These are phyloP conservation scores for Toxotes lorentzi DNA, from an alignment of 2,797 vertebrate genomes.

Conservation along the genomic window DNA sequence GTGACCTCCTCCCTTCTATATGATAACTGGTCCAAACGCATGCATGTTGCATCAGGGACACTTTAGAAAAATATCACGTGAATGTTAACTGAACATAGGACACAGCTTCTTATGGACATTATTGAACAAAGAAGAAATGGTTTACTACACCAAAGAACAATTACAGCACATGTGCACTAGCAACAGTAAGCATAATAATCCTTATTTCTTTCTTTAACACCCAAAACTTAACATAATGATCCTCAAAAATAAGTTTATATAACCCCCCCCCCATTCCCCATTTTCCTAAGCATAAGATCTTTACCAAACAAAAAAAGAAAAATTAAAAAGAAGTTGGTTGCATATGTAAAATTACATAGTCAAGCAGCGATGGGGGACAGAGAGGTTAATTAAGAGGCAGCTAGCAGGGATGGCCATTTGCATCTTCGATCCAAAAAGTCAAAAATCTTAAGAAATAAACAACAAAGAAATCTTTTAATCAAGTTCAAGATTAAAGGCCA, in stretches of 20 bases:
- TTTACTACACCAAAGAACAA: constrained; percentile 91
- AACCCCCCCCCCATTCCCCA: not conserved
- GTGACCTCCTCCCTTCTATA: not conserved
- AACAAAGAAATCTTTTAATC: not conserved
- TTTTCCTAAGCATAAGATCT: constrained; percentile 25
- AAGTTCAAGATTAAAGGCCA: not conserved
- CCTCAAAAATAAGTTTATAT: constrained; percentile 87
- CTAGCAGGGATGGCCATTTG: constrained; percentile 15
- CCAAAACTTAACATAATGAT: constrained; percentile 77
- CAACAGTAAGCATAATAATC: constrained; percentile 59
- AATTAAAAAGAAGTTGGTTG: constrained; percentile 60
- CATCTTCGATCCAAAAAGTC: not conserved
- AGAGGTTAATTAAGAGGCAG: not conserved
- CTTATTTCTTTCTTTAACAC: constrained; percentile 57
- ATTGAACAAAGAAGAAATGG: constrained; percentile 72
- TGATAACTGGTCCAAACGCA: constrained; percentile 77
- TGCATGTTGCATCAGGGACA: constrained; percentile 86
- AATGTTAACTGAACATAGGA: constrained; percentile 77
- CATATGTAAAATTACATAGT: constrained; percentile 74
- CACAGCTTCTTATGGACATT: constrained; percentile 83
- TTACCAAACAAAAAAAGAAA: constrained; percentile 62
- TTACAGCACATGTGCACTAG: constrained; percentile 92
- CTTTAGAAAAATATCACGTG: constrained; percentile 85
- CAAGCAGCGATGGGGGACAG: constrained; percentile 55
- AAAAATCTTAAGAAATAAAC: not conserved